Conservation (phyloP, 1,140 invertebrate species). For the Latrodectus geometricus region DNA sequence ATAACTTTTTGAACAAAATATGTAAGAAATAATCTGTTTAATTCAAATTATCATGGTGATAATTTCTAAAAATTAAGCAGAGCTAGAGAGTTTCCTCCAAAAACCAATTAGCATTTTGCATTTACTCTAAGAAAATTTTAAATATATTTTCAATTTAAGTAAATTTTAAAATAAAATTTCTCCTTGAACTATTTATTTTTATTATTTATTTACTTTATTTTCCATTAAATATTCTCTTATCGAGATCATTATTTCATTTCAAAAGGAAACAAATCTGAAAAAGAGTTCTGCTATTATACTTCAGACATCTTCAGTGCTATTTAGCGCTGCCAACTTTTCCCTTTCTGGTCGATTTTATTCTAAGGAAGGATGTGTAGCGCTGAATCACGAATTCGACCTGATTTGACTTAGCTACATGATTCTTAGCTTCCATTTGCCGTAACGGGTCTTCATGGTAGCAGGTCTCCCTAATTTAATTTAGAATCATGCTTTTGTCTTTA, state of each 20-base stretch:
- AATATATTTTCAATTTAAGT: no score
- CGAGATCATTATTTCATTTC: neutral
- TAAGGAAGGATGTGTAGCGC: constrained; percentile 8
- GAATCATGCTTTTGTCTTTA: constrained; percentile 45
- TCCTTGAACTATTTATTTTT: no score
- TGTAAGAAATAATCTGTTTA: no score
- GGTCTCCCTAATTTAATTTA: constrained; percentile 46
- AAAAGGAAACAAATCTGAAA: neutral
- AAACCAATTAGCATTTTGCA: no score
- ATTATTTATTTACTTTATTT: no score
- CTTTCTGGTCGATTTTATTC: neutral
- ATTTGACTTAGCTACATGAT: constrained; percentile 39
- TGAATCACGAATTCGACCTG: constrained; percentile 46
- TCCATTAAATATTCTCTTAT: constrained; percentile 2
- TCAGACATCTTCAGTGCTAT: no score
- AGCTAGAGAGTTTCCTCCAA: no score
- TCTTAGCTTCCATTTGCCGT: constrained; percentile 35
- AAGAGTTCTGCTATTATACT: neutral
- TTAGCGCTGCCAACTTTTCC: neutral
- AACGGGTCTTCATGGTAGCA: constrained; percentile 22
- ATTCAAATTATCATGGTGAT: no score
- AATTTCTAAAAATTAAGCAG: no score
- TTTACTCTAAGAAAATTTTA: no score
- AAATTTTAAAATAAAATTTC: no score
- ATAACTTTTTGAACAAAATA: no score